These are phyloP conservation scores for Chloroclystis v-ata DNA, from an alignment of 2,888 invertebrate species.

Conservation along the genomic window DNA sequence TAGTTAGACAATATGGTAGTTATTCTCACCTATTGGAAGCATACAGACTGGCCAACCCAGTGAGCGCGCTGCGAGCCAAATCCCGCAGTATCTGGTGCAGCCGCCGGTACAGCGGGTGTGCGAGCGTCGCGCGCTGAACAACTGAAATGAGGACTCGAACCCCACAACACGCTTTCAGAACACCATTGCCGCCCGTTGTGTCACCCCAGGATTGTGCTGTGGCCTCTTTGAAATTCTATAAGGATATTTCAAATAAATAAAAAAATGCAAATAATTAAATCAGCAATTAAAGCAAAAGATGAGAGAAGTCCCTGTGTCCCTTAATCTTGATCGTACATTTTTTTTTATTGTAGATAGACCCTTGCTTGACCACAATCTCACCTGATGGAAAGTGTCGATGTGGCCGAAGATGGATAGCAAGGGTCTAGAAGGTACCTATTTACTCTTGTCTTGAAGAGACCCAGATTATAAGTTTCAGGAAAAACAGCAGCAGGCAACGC, in stretches of 20 bases:
- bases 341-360: too few species aligned
- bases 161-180: slow-evolving; percentile 39
- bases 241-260: neutral
- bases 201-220: slow-evolving; percentile 49
- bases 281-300: too few species aligned
- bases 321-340: too few species aligned
- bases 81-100: slow-evolving; percentile 32
- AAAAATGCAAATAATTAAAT: neutral
- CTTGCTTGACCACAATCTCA: too few species aligned
- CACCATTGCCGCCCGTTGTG: slow-evolving; percentile 40
- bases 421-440: too few species aligned
- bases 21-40: slow-evolving; percentile 13
- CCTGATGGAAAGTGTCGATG: too few species aligned
- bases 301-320: too few species aligned
- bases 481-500: too few species aligned
- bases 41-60: slow-evolving; percentile 33
- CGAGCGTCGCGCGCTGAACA: slow-evolving; percentile 27
- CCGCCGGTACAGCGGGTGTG: slow-evolving; percentile 37
- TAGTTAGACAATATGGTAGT: neutral
- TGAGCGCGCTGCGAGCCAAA: slow-evolving; percentile 35
- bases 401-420: too few species aligned
- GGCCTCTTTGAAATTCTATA: slow-evolving; percentile 47
- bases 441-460: too few species aligned
- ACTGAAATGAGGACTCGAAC: slow-evolving; percentile 37
- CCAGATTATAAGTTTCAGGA: too few species aligned